Evolutionary conservation across 2,797 vertebrate genomes (phyloP).

Genomic region (Champsocephalus gunnari): DNA sequence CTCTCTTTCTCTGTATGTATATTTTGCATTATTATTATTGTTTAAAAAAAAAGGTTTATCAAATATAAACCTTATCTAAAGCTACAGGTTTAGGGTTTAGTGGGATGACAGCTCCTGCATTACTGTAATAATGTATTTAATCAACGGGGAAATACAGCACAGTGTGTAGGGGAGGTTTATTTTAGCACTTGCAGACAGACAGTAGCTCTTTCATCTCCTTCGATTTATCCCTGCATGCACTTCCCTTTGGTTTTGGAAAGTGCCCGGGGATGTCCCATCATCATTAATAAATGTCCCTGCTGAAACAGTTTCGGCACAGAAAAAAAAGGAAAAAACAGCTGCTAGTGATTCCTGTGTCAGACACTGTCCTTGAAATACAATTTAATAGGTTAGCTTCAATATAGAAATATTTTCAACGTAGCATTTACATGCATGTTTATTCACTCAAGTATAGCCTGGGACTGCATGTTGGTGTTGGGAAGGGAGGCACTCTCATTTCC

Average conservation of each 20-base stretch:
- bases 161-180: conserved; percentile 42
- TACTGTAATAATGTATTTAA: conserved; percentile 12
- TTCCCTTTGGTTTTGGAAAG: conserved; percentile 77
- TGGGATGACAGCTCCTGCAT: neutral
- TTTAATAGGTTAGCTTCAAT: conserved; percentile 37
- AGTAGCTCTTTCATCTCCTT: conserved; percentile 68
- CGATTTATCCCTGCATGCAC: conserved; percentile 74
- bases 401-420: conserved; percentile 2
- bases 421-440: conserved; percentile 19
- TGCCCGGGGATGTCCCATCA: conserved; percentile 72
- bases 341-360: conserved; percentile 41
- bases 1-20: conserved; percentile 12
- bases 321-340: conserved; percentile 49
- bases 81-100: conserved; percentile 26
- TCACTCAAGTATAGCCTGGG: conserved; percentile 15
- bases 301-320: conserved; percentile 60
- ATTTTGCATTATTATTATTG: neutral
- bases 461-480: neutral
- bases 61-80: conserved; percentile 6
- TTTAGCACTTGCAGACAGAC: conserved; percentile 44
- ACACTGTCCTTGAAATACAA: conserved; percentile 44
- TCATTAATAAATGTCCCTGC: conserved; percentile 75
- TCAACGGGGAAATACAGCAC: neutral
- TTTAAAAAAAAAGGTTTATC: neutral
- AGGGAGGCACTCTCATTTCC: conserved; percentile 29